Evolutionary conservation across 2,797 vertebrate genomes (phyloP), one percentile per base, ranked within the genome.

Genomic region (Notamacropus eugenii): DNA sequence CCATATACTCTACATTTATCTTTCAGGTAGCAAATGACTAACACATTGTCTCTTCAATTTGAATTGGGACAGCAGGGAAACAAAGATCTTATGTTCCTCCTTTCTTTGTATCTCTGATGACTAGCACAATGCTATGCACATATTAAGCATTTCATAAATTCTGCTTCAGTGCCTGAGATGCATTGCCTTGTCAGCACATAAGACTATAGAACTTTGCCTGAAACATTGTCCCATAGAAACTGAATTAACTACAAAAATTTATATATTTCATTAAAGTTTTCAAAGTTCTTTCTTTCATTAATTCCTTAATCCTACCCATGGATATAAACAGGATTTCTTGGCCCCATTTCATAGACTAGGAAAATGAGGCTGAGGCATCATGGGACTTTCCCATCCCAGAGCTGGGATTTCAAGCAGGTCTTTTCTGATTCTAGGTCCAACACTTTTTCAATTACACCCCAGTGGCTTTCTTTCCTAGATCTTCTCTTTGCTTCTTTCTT

Each of bases 41-140:
- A 67, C 13, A 29, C 28, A n/a, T 16, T n/a, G 4, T 67, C 67
- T 67, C n/a, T n/a, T 74, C 67, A 74, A 74, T 22, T 74, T n/a
- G 16, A 74, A 74, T 40, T 16, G 3, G 6, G 3, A 5, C 19
- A 40, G 8, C 6, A n/a, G n/a, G 62, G 40, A 16, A 6, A 14
- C 14, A 74, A n/a, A 40, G 14, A 74, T 0, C n/a, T n/a, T 2
- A 10, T 22, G 22, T 19, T 22, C 0, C 16, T n/a, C 16, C 16
- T 74, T 40, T 74, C n/a, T 74, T 74, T 40, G 1, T 40, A 40
- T 74, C 1, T 5, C 5, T 40, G n/a, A 8, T 40, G 16, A 40
- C 40, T 74, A 74, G 28, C 6, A 22, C 14, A 74, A 5, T 40
- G 31, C 5, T n/a, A 40, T 8, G 16, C 1, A 74, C n/a, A 6